Percentiles rank a stretch among this genome's conserved stretches.
These are phyloP conservation scores for Sebastes hubbsi DNA, from an alignment of 2,797 vertebrate genomes.

Conservation along the genomic window DNA sequence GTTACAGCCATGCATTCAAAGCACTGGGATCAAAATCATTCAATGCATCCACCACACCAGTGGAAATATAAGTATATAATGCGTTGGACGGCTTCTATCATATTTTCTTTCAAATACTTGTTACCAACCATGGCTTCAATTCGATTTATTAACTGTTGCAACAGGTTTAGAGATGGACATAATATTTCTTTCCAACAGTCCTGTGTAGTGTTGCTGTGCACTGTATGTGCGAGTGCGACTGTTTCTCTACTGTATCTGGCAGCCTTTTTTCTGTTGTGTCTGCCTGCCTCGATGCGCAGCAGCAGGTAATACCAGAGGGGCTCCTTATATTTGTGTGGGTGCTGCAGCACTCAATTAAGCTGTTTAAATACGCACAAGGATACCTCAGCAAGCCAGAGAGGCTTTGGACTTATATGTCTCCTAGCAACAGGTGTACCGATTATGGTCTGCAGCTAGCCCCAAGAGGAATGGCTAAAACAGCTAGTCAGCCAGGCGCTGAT, in stretches of 20 bases:
- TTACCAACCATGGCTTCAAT: slow-evolving; percentile 54
- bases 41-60: slow-evolving; percentile 50
- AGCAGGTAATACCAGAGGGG: slow-evolving; percentile 69
- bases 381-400: slow-evolving; percentile 82
- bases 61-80: slow-evolving; percentile 44
- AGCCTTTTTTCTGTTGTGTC: slow-evolving; percentile 27
- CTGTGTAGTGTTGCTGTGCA: background rate
- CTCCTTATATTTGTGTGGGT: slow-evolving; percentile 78
- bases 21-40: slow-evolving; percentile 49
- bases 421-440: slow-evolving; percentile 87
- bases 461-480: slow-evolving; percentile 68
- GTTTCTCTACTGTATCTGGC: slow-evolving; percentile 15
- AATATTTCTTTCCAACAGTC: slow-evolving; percentile 13
- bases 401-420: slow-evolving; percentile 87
- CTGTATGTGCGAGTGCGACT: background rate
- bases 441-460: slow-evolving; percentile 77
- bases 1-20: slow-evolving; percentile 34
- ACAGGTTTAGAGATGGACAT: slow-evolving; percentile 23
- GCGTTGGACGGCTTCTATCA: slow-evolving; percentile 45
- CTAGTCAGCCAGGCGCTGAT: slow-evolving; percentile 43
- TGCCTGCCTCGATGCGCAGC: slow-evolving; percentile 28
- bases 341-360: slow-evolving; percentile 84
- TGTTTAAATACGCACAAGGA: slow-evolving; percentile 86
- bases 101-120: slow-evolving; percentile 64
- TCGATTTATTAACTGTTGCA: slow-evolving; percentile 38